phyloP scores from a whole-genome alignment of 2,113 vertebrate species.

The Stegastes partitus region DNA sequence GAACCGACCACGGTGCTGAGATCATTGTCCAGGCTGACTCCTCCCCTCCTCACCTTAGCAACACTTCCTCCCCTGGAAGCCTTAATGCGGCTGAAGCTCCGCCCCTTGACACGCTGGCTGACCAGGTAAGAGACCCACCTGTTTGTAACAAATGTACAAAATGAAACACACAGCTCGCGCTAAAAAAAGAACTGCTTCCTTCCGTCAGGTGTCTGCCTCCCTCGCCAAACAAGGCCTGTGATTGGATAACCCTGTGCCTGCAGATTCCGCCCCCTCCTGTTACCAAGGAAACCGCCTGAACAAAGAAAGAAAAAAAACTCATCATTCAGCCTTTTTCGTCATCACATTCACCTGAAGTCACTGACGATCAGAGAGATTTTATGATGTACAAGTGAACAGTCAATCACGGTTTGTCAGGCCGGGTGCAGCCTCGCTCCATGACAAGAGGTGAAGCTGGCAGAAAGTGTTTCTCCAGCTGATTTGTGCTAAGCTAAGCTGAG shows the following conservation, averaged over 20 bases:
- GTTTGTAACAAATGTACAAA: neutral
- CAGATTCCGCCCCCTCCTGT: constrained; percentile 1
- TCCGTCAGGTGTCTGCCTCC: constrained; percentile 87
- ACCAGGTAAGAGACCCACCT: constrained; percentile 77
- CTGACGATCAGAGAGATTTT: constrained; percentile 32
- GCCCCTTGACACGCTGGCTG: constrained; percentile 90
- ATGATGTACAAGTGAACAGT: constrained; percentile 2
- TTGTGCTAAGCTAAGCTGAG: too few relatives aligned
- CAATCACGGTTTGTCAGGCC: neutral
- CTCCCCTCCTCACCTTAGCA: constrained; percentile 91
- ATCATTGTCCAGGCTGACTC: constrained; percentile 84
- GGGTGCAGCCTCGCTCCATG: neutral
- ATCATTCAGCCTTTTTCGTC: constrained; percentile 68
- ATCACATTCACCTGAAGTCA: neutral
- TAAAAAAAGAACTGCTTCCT: neutral
- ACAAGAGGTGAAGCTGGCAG: neutral
- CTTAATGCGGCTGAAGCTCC: constrained; percentile 92
- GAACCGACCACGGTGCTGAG: constrained; percentile 94
- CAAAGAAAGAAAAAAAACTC: constrained; percentile 73
- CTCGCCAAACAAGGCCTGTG: constrained; percentile 97
- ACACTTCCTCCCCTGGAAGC: constrained; percentile 94
- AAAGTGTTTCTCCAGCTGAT: too few relatives aligned
- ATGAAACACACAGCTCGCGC: neutral
- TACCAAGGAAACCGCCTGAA: constrained; percentile 59
- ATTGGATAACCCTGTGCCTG: constrained; percentile 70